These are phyloP conservation scores for Microplitis deprimator DNA, from an alignment of 2,888 invertebrate species.

Conservation along the genomic window DNA sequence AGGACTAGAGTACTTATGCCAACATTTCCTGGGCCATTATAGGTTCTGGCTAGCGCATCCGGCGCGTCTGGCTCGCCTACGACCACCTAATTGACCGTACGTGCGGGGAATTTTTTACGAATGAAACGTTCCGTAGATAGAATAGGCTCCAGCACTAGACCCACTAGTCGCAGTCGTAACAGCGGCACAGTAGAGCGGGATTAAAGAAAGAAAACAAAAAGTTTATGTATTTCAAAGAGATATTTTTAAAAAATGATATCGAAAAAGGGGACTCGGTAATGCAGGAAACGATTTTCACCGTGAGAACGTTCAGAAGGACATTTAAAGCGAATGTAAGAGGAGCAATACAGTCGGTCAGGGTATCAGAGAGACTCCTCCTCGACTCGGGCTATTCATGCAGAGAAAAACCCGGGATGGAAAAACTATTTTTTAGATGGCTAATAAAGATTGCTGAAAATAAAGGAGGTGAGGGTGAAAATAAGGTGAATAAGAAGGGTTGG, in stretches of 20 bases:
- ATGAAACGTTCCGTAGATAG: conserved; percentile 2
- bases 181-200: too few relatives aligned
- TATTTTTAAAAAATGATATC: conserved; percentile 7
- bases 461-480: neutral
- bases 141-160: neutral
- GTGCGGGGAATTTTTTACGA: conserved; percentile 55
- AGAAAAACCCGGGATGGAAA: neutral
- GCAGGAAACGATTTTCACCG: conserved; percentile 51
- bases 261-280: conserved; percentile 2
- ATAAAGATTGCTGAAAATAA: neutral
- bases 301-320: conserved; percentile 49
- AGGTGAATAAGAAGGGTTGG: conserved; percentile 8
- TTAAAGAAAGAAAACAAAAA: conserved; percentile 15
- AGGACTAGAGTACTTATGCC: conserved; percentile 27
- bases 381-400: neutral
- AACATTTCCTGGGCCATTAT: conserved; percentile 29
- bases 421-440: neutral
- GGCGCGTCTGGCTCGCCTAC: conserved; percentile 41
- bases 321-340: conserved; percentile 54
- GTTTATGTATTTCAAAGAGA: conserved; percentile 13
- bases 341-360: conserved; percentile 34
- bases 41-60: conserved; percentile 42
- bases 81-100: conserved; percentile 58
- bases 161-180: too few relatives aligned
- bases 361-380: neutral